Base-by-base conservation (phyloP, 1,140 invertebrate genomes). In the Rhynchophorus ferrugineus region DNA sequence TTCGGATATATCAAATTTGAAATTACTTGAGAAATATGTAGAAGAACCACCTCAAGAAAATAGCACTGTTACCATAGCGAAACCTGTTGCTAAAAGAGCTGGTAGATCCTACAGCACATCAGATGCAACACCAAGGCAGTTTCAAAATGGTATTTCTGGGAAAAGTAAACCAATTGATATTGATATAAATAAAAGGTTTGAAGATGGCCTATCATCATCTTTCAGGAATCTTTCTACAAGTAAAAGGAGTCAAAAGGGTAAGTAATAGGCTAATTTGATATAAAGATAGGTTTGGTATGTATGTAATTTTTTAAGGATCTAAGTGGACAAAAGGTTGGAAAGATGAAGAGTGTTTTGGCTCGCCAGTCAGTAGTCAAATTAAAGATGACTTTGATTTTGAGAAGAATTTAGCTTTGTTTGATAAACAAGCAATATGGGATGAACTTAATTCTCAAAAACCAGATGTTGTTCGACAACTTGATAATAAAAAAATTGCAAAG, bases 331-430 rank as follows among this genome's bases (percentile, higher is more conserved):
- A 61, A 49, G 57, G 65, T 24, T 69, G 66, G 68, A 68, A 60
- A 57, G 68, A 70, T 49, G 75, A 78, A 61, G 73, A 70, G 19
- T 76, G 74, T 65, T 79, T 78, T 65, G 75, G 75, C 6, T 71
- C 70, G 0, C 67, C 72, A n/a, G 65, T 72, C 1, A 73, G 77
- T 45, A 71, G 74, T 51, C 70, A 55, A 69, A 69, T 75, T 9
- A 62, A 74, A 34, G 69, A 88, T 65, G 88, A 91, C 59, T 95
- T 94, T 77, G 91, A 94, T 76, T 94, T 95, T 78, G 90, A 94
- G 68, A 91, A 89, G 56, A 94, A 94, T 75, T 73, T 94, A 14
- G 89, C 89, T 8, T 71, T 95, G 18, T 94, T 94, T 73, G 85
- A 94, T 71, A 95, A 95, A 73, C 79, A 83, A 69, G 83, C 82